Evolutionary conservation across 2,113 vertebrate genomes (phyloP).

Genomic region (Naja naja): DNA sequence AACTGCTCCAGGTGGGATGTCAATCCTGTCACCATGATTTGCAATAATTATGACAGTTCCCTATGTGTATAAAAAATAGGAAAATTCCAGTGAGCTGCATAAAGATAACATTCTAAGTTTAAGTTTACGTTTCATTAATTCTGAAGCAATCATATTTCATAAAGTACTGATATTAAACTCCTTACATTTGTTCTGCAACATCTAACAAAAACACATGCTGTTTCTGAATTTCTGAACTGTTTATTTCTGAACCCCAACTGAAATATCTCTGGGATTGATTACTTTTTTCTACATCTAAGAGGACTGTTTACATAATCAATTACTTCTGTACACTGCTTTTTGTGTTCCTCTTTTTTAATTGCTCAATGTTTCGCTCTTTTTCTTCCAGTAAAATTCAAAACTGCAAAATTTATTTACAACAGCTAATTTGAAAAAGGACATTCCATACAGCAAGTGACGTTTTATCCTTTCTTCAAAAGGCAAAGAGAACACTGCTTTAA

Average conservation of each 20-base stretch:
- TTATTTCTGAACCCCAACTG: neutral
- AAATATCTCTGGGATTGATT: neutral
- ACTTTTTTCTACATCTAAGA: neutral
- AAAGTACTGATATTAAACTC: neutral
- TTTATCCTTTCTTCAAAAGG: neutral
- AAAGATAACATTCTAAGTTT: neutral
- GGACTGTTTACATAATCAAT: neutral
- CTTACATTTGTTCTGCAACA: neutral
- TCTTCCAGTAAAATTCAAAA: neutral
- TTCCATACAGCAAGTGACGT: neutral
- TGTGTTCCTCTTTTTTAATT: neutral
- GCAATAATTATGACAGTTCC: conserved; percentile 99
- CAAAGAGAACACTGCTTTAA: neutral
- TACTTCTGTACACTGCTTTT: neutral
- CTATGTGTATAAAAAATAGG: conserved; percentile 60
- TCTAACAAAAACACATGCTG: neutral
- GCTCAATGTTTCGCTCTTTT: neutral
- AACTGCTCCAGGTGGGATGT: conserved; percentile 93
- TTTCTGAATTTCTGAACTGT: neutral
- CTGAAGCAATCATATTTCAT: neutral
- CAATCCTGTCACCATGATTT: conserved; percentile 96
- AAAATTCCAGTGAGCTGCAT: neutral
- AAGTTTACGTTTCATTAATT: neutral
- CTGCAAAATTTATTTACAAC: neutral
- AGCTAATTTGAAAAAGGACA: neutral